Evolutionary conservation across 1,140 invertebrate genomes (phyloP).

Genomic region (Drosophila jambulina): DNA sequence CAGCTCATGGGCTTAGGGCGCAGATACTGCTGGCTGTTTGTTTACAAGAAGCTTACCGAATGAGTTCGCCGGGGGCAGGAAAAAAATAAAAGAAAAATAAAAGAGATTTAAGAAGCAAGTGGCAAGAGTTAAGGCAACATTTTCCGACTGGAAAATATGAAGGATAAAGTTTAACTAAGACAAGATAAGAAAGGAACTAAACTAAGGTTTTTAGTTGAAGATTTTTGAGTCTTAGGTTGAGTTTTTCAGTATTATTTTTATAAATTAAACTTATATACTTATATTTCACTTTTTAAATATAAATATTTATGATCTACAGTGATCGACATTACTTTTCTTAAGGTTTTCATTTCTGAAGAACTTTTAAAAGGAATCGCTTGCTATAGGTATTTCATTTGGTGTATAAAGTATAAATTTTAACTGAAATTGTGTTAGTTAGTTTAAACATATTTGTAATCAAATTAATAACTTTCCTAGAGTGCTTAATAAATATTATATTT

Average conservation of each 20-base stretch:
- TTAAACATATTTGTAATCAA: neutral
- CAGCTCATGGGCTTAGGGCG: constrained; percentile 32
- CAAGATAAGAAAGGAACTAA: neutral
- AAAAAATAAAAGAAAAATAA: neutral
- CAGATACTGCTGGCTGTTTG: constrained; percentile 26
- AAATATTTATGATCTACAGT: neutral
- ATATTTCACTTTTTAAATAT: neutral
- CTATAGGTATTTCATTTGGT: no score
- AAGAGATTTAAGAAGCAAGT: neutral
- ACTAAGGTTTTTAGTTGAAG: neutral
- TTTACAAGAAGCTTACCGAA: constrained; percentile 36
- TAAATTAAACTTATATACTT: neutral
- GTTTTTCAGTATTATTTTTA: no score
- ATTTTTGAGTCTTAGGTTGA: neutral
- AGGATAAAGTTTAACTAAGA: neutral
- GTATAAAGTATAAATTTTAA: no score
- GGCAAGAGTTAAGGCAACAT: constrained; percentile 1
- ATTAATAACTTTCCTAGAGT: neutral
- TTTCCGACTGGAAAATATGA: neutral
- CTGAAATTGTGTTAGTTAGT: no score
- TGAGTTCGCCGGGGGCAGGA: constrained; percentile 1
- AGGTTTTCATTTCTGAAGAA: neutral
- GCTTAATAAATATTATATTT: constrained; percentile 4
- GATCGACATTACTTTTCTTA: neutral
- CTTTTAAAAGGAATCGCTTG: no score